A percentile compares a stretch with the other conserved stretches of the same genome.
Conservation (phyloP, 1,140 invertebrate species). For the Sesamia nonagrioides region DNA sequence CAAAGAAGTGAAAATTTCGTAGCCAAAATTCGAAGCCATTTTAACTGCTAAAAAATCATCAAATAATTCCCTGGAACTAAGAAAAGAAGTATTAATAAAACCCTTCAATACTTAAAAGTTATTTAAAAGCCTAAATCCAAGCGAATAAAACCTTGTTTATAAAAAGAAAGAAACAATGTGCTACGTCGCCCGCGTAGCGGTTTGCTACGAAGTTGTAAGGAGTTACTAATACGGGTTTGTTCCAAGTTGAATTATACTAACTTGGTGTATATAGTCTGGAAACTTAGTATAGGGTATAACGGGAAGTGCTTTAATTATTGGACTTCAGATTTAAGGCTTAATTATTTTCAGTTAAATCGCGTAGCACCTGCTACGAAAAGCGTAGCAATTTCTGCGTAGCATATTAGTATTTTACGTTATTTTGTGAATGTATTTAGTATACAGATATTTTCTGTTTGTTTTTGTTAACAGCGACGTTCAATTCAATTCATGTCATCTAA, state of each 20-base stretch:
- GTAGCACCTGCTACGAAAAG: constrained; percentile 22
- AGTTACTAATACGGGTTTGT: constrained; percentile 40
- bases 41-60: too few relatives aligned
- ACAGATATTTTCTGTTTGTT: too few relatives aligned
- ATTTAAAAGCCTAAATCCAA: neutral
- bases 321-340: constrained; percentile 10
- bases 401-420: neutral
- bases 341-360: constrained; percentile 6
- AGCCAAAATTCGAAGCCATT: too few relatives aligned
- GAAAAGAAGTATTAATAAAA: neutral
- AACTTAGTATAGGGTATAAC: constrained; percentile 17
- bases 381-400: constrained; percentile 1
- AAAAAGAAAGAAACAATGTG: constrained; percentile 29
- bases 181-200: constrained; percentile 35
- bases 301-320: constrained; percentile 36
- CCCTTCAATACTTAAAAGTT: neutral
- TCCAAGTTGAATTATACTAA: constrained; percentile 41
- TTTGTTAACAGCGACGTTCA: too few relatives aligned
- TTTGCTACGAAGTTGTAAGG: constrained; percentile 41
- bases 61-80: neutral
- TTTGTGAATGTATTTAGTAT: neutral
- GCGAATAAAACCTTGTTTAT: constrained; percentile 21
- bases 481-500: too few relatives aligned
- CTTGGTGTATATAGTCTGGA: constrained; percentile 21
- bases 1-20: too few relatives aligned